Evolutionary conservation across 2,888 invertebrate genomes (phyloP).

Genomic region (Piscicola geometra): DNA sequence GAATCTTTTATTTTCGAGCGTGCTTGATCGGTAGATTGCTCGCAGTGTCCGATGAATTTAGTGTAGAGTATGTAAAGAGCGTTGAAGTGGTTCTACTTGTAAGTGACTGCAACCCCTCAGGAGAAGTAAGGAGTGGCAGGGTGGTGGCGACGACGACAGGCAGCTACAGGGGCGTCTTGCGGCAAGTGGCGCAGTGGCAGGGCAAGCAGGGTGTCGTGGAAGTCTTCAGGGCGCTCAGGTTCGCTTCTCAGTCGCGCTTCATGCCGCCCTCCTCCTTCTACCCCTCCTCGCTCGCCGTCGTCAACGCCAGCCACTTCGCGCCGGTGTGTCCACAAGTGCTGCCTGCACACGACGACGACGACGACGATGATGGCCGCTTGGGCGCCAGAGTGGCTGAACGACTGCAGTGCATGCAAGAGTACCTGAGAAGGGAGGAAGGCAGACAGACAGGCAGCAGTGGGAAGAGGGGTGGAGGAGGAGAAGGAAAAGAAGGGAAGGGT

Average conservation of each 20-base stretch:
- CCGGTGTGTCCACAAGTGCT: background rate
- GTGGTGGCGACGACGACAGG: background rate
- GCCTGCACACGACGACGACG: background rate
- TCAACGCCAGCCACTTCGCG: background rate
- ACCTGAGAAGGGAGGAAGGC: background rate
- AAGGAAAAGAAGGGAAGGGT: background rate
- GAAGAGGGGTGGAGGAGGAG: too few species aligned
- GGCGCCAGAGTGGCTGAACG: background rate
- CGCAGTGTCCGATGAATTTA: too few species aligned
- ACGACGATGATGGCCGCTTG: background rate
- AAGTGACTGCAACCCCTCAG: too few species aligned
- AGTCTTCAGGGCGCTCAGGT: background rate
- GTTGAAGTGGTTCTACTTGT: too few species aligned
- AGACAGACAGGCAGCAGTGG: too few species aligned
- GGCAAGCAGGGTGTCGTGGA: background rate
- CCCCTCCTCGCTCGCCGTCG: background rate
- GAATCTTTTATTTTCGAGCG: too few species aligned
- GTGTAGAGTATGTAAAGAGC: too few species aligned
- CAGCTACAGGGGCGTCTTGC: background rate
- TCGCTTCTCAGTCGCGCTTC: background rate
- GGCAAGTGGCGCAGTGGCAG: too few species aligned
- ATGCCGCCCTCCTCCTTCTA: constrained; percentile 4
- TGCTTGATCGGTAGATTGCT: too few species aligned
- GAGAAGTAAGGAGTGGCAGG: background rate
- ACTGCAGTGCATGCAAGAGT: background rate